Percentiles rank a stretch among this genome's conserved stretches.
Evolutionary conservation across 2,888 invertebrate genomes (phyloP).

Genomic region (Odontocolon sp.): DNA sequence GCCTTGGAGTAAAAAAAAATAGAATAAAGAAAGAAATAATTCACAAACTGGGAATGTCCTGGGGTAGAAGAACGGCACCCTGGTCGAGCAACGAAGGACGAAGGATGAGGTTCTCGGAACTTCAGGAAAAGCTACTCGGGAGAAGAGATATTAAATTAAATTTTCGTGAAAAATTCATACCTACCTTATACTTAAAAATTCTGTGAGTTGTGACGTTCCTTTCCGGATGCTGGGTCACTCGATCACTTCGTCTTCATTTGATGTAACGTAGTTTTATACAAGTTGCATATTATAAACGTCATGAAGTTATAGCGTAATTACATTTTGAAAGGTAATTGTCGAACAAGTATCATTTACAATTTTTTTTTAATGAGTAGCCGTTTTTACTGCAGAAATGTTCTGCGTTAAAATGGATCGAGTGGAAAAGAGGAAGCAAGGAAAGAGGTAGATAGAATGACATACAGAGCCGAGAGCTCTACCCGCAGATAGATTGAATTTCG

Average conservation of each 20-base stretch:
- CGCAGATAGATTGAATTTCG: slow-evolving; percentile 23
- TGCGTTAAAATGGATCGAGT: too few species aligned
- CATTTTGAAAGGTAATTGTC: too few species aligned
- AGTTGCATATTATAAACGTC: too few species aligned
- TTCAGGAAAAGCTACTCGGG: neutral
- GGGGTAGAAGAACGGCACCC: neutral
- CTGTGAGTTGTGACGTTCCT: too few species aligned
- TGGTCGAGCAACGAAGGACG: slow-evolving; percentile 1
- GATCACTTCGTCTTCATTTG: too few species aligned
- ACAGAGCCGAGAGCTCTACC: neutral
- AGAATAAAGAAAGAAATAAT: slow-evolving; percentile 46
- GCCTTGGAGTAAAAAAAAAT: slow-evolving; percentile 33
- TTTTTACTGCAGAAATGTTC: too few species aligned
- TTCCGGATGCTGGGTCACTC: too few species aligned
- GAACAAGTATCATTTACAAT: too few species aligned
- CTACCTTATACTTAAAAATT: neutral
- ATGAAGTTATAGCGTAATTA: too few species aligned
- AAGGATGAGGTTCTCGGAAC: slow-evolving; percentile 28
- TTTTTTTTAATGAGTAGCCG: too few species aligned
- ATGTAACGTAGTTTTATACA: too few species aligned
- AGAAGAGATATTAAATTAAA: neutral
- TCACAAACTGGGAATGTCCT: slow-evolving; percentile 43
- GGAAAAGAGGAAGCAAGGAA: too few species aligned
- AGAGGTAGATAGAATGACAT: neutral
- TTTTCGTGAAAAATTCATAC: slow-evolving; percentile 1